Evolutionary conservation across 2,797 vertebrate species (phyloP), one percentile per base, ranked within the genome.

Genomic region (Catamblyrhynchus diadema): DNA sequence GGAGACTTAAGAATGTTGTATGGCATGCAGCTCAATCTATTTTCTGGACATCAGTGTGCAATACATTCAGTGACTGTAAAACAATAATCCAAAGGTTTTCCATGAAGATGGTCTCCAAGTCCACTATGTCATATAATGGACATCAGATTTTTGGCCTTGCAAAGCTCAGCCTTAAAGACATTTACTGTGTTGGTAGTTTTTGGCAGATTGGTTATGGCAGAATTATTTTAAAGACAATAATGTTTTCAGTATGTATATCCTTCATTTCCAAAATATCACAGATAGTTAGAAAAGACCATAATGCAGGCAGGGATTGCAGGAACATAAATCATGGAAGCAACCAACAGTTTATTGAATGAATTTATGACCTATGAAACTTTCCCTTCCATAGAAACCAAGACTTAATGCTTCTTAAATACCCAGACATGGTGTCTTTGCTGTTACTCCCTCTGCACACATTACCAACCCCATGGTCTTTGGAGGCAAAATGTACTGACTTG

Each of bases 101-200:
- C 67, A 73, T 2, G 6, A 77, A 88, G 80, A 88, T 86, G 27
- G 30, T 84, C 80, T 91, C 93, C 82, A 91, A 94, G 80, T 88
- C 74, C 85, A 44, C 91, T 90, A 90, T 94, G 85, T 94, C 95
- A 94, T 86, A 73, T 94, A 96, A 95, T 77, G 80, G 89, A 96
- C 96, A 94, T 94, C 95, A 96, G 93, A 94, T 93, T 96, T 96
- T 82, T 94, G 93, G 95, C 86, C 67, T 90, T 91, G 74, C 67
- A 66, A 75, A 90, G 24, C 16, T 91, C 48, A 79, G 35, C 70
- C 74, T 94, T 91, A 77, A 84, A 84, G 71, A 90, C 64, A 61
- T 90, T 96, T 88, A 88, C 59, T 82, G 11, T 37, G 73, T 50
- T 97, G 91, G 96, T 93, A 94, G 94, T 12, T 96, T 94, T 81